Base-by-base conservation (phyloP, 2,888 invertebrate species). In the Trypoxylon attenuatum region DNA sequence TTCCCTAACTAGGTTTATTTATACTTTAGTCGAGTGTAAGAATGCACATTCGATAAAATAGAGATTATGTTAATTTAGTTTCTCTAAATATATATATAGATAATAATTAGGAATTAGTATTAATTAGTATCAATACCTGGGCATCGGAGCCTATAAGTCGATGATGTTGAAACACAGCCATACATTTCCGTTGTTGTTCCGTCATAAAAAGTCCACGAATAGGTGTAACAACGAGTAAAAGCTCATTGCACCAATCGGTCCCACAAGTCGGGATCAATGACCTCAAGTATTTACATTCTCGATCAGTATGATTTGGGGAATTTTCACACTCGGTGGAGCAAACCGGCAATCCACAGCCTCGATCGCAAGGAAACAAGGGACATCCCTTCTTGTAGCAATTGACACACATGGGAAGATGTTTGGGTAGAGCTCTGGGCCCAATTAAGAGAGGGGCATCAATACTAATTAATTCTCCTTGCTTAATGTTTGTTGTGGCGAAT, bases 391-490 rank as follows among this genome's bases (percentile, higher is more conserved):
- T 90, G 74, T 89, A 90, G 80, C 94, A 94, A 72, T 89, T 90
- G 0, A 91, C 90, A 84, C 94, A 94, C 79, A 91, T 89, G 57
- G 90, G 89, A 15, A 89, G 84, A 29, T 87, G 87, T 55, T 80
- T 81, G 51, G 87, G 87, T 52, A 89, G 88, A 29, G 90, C 89
- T 43, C 93, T 90, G 0, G 94, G 94, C 0, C 95, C 94, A 49
- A 91, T 85, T 39, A 94, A 88, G 41, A 95, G 85, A 0, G 95
- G 92, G 53, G 88, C 88, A 82, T 95, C 95, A 8, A 89, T 88
- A 80, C 92, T 94, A 50, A 95, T 90, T 23, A 93, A 84, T 84
- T 94, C 93, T 33, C 94, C 93, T 23, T 89, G 82, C 58, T 87
- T 84, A 39, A 94, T 91, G 79, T 93, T 91, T 66, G 91, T 89